A percentile compares a stretch with the other conserved stretches of the same genome.
These are phyloP conservation scores for Drosophila leonis DNA, from an alignment of 2,888 invertebrate genomes.

Conservation along the genomic window DNA sequence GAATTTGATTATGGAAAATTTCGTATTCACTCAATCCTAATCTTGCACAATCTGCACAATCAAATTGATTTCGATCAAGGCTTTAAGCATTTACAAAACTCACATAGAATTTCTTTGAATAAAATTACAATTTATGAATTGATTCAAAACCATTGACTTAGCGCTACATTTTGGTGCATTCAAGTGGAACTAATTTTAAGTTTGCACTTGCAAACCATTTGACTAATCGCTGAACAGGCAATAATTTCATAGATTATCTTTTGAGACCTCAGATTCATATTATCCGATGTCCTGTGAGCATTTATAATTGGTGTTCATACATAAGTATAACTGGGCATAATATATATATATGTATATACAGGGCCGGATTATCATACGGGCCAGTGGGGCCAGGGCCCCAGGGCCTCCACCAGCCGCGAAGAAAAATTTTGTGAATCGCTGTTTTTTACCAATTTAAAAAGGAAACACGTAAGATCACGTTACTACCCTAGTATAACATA, in stretches of 20 bases:
- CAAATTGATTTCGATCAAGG: background rate
- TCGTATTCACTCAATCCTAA: background rate
- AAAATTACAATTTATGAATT: constrained; percentile 25
- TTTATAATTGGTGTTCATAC: background rate
- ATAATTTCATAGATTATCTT: background rate
- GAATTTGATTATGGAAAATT: background rate
- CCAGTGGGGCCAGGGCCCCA: no score
- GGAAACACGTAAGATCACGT: no score
- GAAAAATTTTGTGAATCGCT: no score
- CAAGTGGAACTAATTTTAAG: constrained; percentile 18
- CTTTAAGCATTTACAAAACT: background rate
- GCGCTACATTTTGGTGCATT: background rate
- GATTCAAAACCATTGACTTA: constrained; percentile 4
- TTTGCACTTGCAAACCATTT: background rate
- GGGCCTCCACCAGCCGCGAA: no score
- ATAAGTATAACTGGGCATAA: background rate
- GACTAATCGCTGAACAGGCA: background rate
- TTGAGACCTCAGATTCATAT: background rate
- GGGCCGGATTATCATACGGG: no score
- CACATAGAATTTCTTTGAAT: no score
- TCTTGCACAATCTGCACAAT: background rate
- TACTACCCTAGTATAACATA: no score
- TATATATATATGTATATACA: no score
- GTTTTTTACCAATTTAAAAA: no score
- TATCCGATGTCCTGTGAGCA: background rate